Conservation (phyloP, 2,888 invertebrate species). For the Ischnura elegans region DNA sequence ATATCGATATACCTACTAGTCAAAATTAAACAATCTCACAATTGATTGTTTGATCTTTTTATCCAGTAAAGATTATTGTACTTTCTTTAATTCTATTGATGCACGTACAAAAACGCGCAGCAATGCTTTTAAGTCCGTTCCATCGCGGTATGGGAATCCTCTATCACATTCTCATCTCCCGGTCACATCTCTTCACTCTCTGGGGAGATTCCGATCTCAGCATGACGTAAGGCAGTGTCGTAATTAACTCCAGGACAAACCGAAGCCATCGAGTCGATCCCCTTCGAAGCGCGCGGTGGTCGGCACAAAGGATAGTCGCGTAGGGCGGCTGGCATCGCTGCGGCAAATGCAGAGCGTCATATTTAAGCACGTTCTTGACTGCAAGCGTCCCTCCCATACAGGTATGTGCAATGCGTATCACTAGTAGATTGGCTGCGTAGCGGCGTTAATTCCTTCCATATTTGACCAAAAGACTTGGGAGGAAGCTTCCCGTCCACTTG, state of each 20-base stretch:
- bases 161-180: neutral
- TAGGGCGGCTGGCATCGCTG: too few relatives aligned
- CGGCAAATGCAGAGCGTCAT: neutral
- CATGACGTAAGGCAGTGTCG: slow-evolving; percentile 19
- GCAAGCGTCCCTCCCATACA: too few relatives aligned
- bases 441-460: too few relatives aligned
- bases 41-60: neutral
- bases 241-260: slow-evolving; percentile 44
- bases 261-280: slow-evolving; percentile 19
- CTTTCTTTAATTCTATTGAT: too few relatives aligned
- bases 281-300: neutral
- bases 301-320: neutral
- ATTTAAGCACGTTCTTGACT: too few relatives aligned
- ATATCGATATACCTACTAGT: too few relatives aligned
- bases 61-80: too few relatives aligned
- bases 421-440: too few relatives aligned
- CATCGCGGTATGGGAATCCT: neutral
- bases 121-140: neutral
- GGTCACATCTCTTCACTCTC: too few relatives aligned
- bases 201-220: slow-evolving; percentile 5
- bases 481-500: too few relatives aligned
- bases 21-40: neutral
- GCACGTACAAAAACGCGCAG: neutral
- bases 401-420: too few relatives aligned
- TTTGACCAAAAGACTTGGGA: too few relatives aligned